Evolutionary conservation across 1,140 invertebrate genomes (phyloP), one percentile per base, ranked within the genome.

Genomic region (Drosophila littoralis): DNA sequence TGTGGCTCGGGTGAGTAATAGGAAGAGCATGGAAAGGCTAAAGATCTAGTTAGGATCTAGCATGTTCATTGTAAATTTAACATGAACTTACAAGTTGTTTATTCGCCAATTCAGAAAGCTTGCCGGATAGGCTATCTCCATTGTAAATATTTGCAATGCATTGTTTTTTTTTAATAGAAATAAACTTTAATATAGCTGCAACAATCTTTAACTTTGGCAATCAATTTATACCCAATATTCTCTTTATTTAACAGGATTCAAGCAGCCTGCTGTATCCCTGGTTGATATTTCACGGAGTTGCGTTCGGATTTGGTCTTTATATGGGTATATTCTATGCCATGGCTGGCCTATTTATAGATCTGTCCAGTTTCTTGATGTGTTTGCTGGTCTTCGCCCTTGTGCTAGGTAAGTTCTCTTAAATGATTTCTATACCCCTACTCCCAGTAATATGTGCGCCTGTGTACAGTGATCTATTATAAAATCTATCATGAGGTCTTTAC

Each of bases 401-500:
- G 15, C 54, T 90, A 51, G 81, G 85, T 90, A 55, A 55, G 64
- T 59, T 50, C 9, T 2, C 32, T 15, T 1, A 2, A 42, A 43
- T 6, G 0, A 15, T n/a, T 6, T 32, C 7, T 12, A 13, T 28
- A 28, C 22, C 22, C 0, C 10, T 9, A 17, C 12, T 8, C 1
- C 8, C 33, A 5, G 35, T 28, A 50, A 51, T 10, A 13, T 15
- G 7, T 13, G 7, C 6, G 12, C 7, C 8, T 12, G 12, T 7
- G 9, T 12, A 0, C 45, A 91, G 88, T 91, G 35, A 81, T 91
- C 52, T 91, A 81, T 48, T 91, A 84, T 42, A 91, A 91, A 58
- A 91, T 89, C 17, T 91, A 91, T 36, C 81, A 79, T 33, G 89
- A 91, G 50, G 70, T 91, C 13, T 91, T 91, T 38, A 80, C 75